phyloP scores from a whole-genome alignment of 2,113 vertebrate genomes.

The Geothlypis trichas region DNA sequence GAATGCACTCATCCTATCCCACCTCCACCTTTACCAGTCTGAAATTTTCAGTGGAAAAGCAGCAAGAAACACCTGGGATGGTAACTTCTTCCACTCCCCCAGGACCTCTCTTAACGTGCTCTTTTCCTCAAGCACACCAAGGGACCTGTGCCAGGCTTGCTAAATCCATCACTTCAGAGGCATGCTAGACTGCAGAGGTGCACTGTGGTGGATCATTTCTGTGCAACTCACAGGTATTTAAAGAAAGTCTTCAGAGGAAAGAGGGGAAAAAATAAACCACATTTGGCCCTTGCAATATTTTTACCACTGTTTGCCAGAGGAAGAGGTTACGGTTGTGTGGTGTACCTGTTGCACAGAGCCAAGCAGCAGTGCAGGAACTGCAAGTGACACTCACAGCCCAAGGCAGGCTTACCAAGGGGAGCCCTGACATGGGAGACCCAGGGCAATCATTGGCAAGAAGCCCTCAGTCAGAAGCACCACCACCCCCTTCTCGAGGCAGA shows the following conservation, averaged over 20 bases:
- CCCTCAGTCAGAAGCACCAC: background rate
- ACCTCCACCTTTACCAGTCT: background rate
- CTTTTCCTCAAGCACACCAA: background rate
- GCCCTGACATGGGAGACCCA: background rate
- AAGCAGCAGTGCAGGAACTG: background rate
- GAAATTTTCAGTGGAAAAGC: background rate
- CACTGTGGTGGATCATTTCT: background rate
- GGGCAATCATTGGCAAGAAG: background rate
- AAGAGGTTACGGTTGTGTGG: background rate
- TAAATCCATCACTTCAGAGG: background rate
- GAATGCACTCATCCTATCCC: background rate
- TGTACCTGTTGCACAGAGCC: background rate
- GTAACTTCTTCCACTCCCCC: background rate
- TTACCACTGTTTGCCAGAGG: background rate
- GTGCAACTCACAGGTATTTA: background rate
- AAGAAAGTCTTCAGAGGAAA: background rate
- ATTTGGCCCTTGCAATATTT: background rate
- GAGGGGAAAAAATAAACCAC: background rate
- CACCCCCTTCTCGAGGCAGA: rapidly evolving
- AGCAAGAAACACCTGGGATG: background rate
- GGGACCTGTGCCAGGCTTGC: background rate
- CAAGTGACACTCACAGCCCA: background rate
- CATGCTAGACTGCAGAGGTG: background rate
- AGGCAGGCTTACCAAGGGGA: background rate
- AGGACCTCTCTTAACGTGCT: rapidly evolving